A percentile compares a stretch with the other conserved stretches of the same genome.
phyloP scores from a whole-genome alignment of 2,113 vertebrate genomes.

The Nerophis ophidion region DNA sequence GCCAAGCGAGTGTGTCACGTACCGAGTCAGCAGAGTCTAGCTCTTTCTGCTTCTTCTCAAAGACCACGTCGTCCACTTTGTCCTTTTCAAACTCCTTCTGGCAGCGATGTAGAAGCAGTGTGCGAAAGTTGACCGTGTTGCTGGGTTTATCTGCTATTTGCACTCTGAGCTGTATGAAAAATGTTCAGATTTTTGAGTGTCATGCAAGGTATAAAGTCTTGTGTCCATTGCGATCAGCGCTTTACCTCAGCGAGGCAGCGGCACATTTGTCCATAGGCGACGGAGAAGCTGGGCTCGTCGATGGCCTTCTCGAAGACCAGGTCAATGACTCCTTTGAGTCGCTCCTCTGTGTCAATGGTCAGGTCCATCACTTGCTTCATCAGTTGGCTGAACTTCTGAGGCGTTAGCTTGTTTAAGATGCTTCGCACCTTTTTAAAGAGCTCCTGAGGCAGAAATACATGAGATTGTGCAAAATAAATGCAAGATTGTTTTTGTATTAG shows the following conservation, averaged over 20 bases:
- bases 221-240: background rate
- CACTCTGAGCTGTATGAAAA: conserved; percentile 75
- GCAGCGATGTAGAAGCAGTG: conserved; percentile 92
- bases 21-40: conserved; percentile 88
- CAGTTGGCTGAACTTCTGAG: conserved; percentile 96
- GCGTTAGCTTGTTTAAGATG: conserved; percentile 96
- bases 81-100: conserved; percentile 99
- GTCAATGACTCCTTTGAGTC: conserved; percentile 96
- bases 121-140: conserved; percentile 92
- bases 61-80: conserved; percentile 94
- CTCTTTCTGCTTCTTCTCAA: conserved; percentile 96
- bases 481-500: background rate
- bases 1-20: conserved; percentile 20
- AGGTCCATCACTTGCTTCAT: conserved; percentile 97
- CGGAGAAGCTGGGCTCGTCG: conserved; percentile 93
- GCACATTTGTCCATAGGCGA: conserved; percentile 98
- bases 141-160: conserved; percentile 92
- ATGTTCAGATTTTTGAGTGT: background rate
- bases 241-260: conserved; percentile 88
- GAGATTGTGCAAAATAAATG: background rate
- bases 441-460: conserved; percentile 68
- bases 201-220: background rate
- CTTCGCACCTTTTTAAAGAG: conserved; percentile 94
- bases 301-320: conserved; percentile 98
- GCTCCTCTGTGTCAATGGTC: conserved; percentile 93